Conservation (phyloP, 2,113 vertebrate genomes). For the Penelope pileata region DNA sequence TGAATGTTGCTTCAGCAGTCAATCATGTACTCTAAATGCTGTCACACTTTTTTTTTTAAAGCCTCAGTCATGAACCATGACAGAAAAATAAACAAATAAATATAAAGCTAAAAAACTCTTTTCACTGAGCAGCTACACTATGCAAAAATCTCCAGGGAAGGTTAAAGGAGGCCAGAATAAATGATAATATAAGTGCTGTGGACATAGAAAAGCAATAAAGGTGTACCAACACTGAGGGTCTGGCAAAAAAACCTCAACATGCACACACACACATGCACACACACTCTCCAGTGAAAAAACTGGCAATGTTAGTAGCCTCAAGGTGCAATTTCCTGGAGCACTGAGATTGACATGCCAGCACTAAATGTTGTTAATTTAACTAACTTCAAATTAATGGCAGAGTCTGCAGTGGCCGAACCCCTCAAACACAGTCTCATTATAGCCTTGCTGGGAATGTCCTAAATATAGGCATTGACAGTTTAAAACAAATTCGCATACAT, state of each 20-base stretch:
- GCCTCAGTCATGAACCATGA: slow-evolving; percentile 87
- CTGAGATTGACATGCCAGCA: slow-evolving; percentile 86
- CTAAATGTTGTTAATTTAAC: slow-evolving; percentile 91
- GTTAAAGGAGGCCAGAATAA: slow-evolving; percentile 84
- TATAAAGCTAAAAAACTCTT: slow-evolving; percentile 86
- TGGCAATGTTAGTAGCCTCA: slow-evolving; percentile 86
- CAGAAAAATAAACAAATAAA: slow-evolving; percentile 95
- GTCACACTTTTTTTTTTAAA: slow-evolving; percentile 84
- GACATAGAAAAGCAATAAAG: slow-evolving; percentile 78
- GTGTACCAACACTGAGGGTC: slow-evolving; percentile 74
- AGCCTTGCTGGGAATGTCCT: slow-evolving; percentile 81
- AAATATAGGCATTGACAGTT: slow-evolving; percentile 87
- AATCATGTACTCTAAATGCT: slow-evolving; percentile 84
- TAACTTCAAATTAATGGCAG: slow-evolving; percentile 88
- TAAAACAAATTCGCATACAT: slow-evolving; percentile 82
- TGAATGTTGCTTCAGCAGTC: slow-evolving; percentile 84
- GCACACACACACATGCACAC: slow-evolving; percentile 45
- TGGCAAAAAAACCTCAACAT: slow-evolving; percentile 65
- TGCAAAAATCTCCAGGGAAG: slow-evolving; percentile 78
- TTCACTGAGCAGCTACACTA: slow-evolving; percentile 84
- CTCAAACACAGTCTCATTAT: slow-evolving; percentile 91
- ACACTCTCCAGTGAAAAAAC: slow-evolving; percentile 81
- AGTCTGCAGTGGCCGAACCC: slow-evolving; percentile 78
- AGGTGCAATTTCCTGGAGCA: slow-evolving; percentile 89
- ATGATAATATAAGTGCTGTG: slow-evolving; percentile 89